phyloP scores from a whole-genome alignment of 2,113 vertebrate genomes.

The Dipodomys spectabilis region DNA sequence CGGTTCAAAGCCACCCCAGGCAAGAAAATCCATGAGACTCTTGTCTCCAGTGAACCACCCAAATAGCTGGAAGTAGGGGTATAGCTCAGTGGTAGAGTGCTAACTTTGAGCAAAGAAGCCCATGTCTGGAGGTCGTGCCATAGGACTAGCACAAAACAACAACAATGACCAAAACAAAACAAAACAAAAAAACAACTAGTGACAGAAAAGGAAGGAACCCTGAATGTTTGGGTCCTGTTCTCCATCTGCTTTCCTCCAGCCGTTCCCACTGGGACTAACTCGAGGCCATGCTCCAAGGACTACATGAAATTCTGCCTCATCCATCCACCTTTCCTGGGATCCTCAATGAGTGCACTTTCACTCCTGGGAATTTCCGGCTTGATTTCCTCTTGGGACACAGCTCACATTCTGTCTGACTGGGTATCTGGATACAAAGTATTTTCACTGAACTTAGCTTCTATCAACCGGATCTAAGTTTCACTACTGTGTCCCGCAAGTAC shows the following conservation, averaged over 20 bases:
- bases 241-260: background rate
- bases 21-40: no score
- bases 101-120: no score
- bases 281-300: background rate
- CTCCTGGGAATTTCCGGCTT: background rate
- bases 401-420: background rate
- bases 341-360: background rate
- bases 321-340: background rate
- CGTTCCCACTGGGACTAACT: background rate
- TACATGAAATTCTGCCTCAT: background rate
- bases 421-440: background rate
- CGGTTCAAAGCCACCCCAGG: no score
- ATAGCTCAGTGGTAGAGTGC: no score
- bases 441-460: background rate
- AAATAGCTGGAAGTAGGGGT: no score
- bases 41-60: no score
- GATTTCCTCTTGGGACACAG: slow-evolving; percentile 15
- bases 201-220: background rate
- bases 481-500: background rate
- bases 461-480: background rate
- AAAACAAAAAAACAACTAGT: background rate
- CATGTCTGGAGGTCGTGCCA: no score
- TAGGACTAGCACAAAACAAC: background rate
- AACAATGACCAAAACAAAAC: background rate
- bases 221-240: background rate